Conservation (phyloP, 1,140 invertebrate species). For the Solenopsis fugax region DNA sequence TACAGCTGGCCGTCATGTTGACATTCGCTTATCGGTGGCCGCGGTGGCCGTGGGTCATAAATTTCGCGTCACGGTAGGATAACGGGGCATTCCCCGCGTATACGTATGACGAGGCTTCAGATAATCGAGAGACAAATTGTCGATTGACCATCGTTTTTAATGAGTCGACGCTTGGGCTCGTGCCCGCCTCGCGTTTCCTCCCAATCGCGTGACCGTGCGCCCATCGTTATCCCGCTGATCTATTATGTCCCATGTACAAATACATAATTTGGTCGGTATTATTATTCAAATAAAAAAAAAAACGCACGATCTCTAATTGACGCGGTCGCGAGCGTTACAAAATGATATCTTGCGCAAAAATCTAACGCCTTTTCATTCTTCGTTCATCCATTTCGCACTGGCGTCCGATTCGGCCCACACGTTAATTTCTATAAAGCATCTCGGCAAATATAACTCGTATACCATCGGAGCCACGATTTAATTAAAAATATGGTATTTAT, state of each 20-base stretch:
- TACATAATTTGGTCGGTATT: slow-evolving; percentile 17
- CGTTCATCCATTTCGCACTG: slow-evolving; percentile 1
- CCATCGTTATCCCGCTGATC: slow-evolving; percentile 15
- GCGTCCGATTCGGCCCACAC: slow-evolving; percentile 20
- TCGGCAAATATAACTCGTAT: slow-evolving; percentile 52
- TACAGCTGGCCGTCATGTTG: slow-evolving; percentile 49
- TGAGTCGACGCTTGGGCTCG: slow-evolving; percentile 27
- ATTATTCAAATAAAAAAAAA: slow-evolving; percentile 24
- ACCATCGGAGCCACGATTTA: slow-evolving; percentile 45
- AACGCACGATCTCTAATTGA: background rate
- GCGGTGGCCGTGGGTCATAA: slow-evolving; percentile 48
- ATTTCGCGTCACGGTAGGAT: slow-evolving; percentile 57
- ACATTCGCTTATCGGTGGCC: slow-evolving; percentile 53
- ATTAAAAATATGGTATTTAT: slow-evolving; percentile 66
- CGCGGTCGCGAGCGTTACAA: background rate
- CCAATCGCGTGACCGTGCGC: slow-evolving; percentile 19
- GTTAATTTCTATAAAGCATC: slow-evolving; percentile 60
- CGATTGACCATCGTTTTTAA: slow-evolving; percentile 55
- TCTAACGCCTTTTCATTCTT: slow-evolving; percentile 28
- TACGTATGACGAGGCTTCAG: slow-evolving; percentile 34
- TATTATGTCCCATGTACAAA: background rate
- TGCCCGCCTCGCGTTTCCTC: background rate
- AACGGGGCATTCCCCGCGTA: background rate
- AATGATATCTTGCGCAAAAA: slow-evolving; percentile 35
- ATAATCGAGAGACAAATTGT: slow-evolving; percentile 62